These are phyloP conservation scores for Chauna torquata DNA, from an alignment of 2,113 vertebrate genomes.

Conservation along the genomic window DNA sequence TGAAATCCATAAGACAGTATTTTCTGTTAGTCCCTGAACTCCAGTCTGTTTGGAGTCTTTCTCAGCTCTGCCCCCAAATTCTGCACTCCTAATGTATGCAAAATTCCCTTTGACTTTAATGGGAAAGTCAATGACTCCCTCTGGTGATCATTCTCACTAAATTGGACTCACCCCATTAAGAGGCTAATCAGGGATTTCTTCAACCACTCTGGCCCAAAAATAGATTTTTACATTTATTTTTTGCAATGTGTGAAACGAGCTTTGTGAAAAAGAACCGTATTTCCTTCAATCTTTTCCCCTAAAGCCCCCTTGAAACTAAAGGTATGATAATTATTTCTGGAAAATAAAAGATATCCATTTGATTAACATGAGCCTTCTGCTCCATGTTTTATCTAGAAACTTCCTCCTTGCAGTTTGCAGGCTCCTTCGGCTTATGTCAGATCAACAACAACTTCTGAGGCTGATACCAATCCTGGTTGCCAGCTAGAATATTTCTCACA, in stretches of 20 bases:
- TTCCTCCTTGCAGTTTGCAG: background rate
- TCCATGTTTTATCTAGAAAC: background rate
- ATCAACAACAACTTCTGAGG: background rate
- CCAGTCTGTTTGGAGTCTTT: slow-evolving; percentile 13
- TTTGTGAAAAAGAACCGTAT: background rate
- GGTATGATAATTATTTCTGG: background rate
- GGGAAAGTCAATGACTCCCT: slow-evolving; percentile 63
- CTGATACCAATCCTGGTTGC: background rate
- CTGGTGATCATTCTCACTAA: slow-evolving; percentile 60
- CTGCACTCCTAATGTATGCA: background rate
- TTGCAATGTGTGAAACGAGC: background rate
- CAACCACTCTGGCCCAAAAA: slow-evolving; percentile 15
- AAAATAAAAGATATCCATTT: background rate
- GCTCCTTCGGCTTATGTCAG: slow-evolving; percentile 17
- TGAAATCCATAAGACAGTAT: background rate
- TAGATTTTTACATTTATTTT: slow-evolving; percentile 26
- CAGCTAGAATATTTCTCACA: background rate
- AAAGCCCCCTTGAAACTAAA: slow-evolving; percentile 2
- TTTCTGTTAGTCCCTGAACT: slow-evolving; percentile 8
- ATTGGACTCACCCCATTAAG: slow-evolving; percentile 52
- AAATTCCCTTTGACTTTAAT: slow-evolving; percentile 50
- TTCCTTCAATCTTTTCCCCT: background rate
- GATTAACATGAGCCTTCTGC: background rate
- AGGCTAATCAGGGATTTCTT: slow-evolving; percentile 48
- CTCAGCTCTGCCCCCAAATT: slow-evolving; percentile 1